phyloP scores from a whole-genome alignment of 2,888 invertebrate species.

The Dioctria rufipes region DNA sequence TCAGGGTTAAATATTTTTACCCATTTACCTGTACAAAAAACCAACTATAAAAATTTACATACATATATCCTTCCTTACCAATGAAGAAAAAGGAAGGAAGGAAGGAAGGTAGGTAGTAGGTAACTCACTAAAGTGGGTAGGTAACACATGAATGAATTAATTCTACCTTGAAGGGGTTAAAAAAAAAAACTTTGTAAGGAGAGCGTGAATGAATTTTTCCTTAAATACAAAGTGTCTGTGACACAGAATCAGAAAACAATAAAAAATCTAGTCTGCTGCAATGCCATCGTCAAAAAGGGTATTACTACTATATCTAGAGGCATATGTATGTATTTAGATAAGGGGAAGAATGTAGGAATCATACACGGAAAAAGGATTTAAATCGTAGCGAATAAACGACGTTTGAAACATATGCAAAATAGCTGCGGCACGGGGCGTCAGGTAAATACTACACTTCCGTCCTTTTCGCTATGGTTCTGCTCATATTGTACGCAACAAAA shows the following conservation, averaged over 20 bases:
- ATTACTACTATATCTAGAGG: too few species aligned
- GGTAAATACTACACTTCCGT: slow-evolving; percentile 39
- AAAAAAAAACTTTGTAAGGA: background rate
- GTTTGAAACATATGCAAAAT: slow-evolving; percentile 47
- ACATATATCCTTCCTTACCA: slow-evolving; percentile 4
- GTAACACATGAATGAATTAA: slow-evolving; percentile 29
- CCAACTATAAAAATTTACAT: background rate
- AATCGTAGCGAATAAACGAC: slow-evolving; percentile 22
- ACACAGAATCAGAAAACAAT: slow-evolving; percentile 49
- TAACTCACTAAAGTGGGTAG: slow-evolving; percentile 20
- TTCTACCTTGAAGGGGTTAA: slow-evolving; percentile 42
- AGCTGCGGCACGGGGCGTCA: slow-evolving; percentile 14
- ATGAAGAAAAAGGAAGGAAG: background rate
- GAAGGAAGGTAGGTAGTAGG: slow-evolving; percentile 3
- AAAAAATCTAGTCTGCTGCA: slow-evolving; percentile 31
- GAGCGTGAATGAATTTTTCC: slow-evolving; percentile 36
- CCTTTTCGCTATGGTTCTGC: slow-evolving; percentile 1
- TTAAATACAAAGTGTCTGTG: slow-evolving; percentile 31
- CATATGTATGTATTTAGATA: background rate
- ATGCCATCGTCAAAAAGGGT: slow-evolving; percentile 8
- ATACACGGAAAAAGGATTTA: slow-evolving; percentile 20
- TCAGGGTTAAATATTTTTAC: slow-evolving; percentile 36
- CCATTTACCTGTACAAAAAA: slow-evolving; percentile 3
- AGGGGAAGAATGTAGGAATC: background rate
- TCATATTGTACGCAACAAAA: background rate